Evolutionary conservation across 2,797 vertebrate genomes (phyloP), one percentile per base, ranked within the genome.

Genomic region (Borostomias antarcticus): DNA sequence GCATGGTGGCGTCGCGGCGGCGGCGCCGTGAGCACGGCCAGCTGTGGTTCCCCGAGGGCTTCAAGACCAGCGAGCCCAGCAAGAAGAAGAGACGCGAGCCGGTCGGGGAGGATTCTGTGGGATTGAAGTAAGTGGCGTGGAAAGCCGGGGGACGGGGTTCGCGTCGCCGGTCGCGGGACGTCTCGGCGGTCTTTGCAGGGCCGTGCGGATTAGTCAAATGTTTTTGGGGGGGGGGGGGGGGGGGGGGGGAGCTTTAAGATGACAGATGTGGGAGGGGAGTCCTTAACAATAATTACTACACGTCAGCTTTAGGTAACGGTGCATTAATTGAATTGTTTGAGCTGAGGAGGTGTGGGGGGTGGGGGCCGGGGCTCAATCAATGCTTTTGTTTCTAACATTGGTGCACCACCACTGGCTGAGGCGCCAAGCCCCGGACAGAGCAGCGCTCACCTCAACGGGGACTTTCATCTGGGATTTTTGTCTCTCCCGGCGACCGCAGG

Each of bases 21-120:
- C 94, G 98, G 0, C 95, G 95, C 62, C 92, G 96, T 21, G 96
- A 98, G 81, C 96, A 98, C 32, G 97, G 98, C 40, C 96, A 97
- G 81, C 95, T 99, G 5, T 99, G 98, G 98, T 96, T 98, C 89
- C 98, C 98, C 0, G 98, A 99, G 78, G 98, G 97, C 72, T 99
- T 98, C 93, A 96, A 96, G 87, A 95, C 96, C 86, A 94, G 94
- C 0, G 97, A 99, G 81, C 93, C 94, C 2, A 97, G 93, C 91
- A 99, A 98, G 90, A 99, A 99, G 93, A 98, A 98, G 88, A 92
- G 98, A 6, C 92, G 96, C 4, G 97, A 98, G 61, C 97, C 98
- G 0, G 95, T 98, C 0, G 97, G 98, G 32, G 96, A 98, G 89
- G 98, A 99, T 86, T 97, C 96, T 0, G 97, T 98, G 48, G 96